Evolutionary conservation across 2,888 invertebrate species (phyloP), one percentile per base, ranked within the genome.

Genomic region (Chorisops tibialis): DNA sequence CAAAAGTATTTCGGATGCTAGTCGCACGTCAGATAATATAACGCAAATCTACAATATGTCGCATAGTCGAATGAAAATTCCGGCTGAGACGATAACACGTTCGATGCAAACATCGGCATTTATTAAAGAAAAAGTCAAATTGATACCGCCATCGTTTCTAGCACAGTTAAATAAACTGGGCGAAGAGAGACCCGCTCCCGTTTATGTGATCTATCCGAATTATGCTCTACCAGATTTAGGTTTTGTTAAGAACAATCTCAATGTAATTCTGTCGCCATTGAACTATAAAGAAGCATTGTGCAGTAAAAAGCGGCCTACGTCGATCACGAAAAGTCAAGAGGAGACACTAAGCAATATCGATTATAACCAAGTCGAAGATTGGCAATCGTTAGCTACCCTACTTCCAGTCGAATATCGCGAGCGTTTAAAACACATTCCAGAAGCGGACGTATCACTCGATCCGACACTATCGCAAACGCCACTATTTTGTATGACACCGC

Each of bases 311-410:
- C 79, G 87, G 65, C 91, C 91, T 1, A 79, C 87, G 66, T 91
- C 91, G 1, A 87, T 90, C 72, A 91, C 90, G 47, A 89, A 86
- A 72, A 89, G 87, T 70, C 93, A 94, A 72, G 83, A 92, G 54
- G 93, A 93, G 77, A 83, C 87, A 65, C 77, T 94, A 39, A 87
- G 87, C 73, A 87, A 87, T 72, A 87, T 88, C 75, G 91, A 91
- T 59, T 86, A 92, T 66, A 83, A 85, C 43, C 94, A 95, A 73
- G 88, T 96, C 7, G 86, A 87, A 73, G 96, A 96, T 76, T 96
- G 96, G 96, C 92, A 93, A 71, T 95, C 94, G 0, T 80, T 96
- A 56, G 92, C 91, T 70, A 88, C 95, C 68, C 81, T 96, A 51
- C 79, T 96, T 66, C 96, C 96, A 3, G 81, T 83, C 67, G 93